phyloP scores from a whole-genome alignment of 2,888 invertebrate genomes.

The Epinotia ramella region DNA sequence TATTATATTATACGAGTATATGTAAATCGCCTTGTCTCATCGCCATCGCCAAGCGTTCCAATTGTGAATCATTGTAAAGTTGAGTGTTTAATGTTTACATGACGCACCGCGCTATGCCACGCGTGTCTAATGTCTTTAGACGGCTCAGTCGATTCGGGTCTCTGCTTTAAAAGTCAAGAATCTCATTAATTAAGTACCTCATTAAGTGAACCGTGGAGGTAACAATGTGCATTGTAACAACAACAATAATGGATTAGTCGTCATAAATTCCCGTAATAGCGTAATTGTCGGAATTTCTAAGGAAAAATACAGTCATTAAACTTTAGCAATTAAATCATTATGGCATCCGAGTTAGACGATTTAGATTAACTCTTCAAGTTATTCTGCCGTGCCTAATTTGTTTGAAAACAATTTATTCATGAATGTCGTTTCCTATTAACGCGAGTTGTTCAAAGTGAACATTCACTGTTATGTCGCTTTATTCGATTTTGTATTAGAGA shows the following conservation, averaged over 20 bases:
- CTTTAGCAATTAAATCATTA: conserved; percentile 17
- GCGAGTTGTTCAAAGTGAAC: background rate
- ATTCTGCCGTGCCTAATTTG: conserved; percentile 15
- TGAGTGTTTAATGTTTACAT: no score
- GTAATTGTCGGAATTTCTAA: conserved; percentile 14
- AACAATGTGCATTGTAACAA: conserved; percentile 15
- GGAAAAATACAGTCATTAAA: conserved; percentile 21
- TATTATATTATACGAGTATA: no score
- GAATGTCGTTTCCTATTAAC: conserved; percentile 7
- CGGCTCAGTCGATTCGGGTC: background rate
- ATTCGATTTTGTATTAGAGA: no score
- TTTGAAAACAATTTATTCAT: conserved; percentile 12
- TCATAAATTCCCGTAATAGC: conserved; percentile 13
- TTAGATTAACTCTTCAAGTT: conserved; percentile 4
- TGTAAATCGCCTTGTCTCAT: no score
- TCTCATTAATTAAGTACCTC: conserved; percentile 15
- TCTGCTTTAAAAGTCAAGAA: background rate
- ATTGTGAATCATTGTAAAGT: no score
- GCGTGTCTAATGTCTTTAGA: no score
- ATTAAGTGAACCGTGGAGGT: background rate
- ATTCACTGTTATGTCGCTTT: background rate
- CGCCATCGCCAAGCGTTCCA: no score
- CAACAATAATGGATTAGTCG: conserved; percentile 1
- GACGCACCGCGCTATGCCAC: no score
- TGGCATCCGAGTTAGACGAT: background rate